Evolutionary conservation across 1,140 invertebrate genomes (phyloP), one percentile per base, ranked within the genome.

Genomic region (Macrobrachium rosenbergii): DNA sequence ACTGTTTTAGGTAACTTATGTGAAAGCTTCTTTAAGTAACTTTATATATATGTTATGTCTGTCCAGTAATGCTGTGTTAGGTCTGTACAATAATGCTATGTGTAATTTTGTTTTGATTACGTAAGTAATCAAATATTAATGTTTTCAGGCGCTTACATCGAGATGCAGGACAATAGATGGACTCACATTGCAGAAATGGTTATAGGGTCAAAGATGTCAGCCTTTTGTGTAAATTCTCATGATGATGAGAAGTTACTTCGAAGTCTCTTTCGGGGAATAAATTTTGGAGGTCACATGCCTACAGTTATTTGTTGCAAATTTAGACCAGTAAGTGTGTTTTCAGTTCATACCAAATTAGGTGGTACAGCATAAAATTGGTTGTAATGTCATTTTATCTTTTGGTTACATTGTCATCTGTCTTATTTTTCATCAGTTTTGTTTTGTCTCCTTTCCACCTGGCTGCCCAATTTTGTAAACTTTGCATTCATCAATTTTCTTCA

Each of bases 151-250:
- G 77, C 88, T 2, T 87, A 90, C 83, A 87, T 92, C 16, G 86
- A 90, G 72, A 60, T 92, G 37, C 76, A 60, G 63, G 90, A 92
- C 83, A 77, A 82, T 2, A 58, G 76, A 19, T 89, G 88, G 88
- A 83, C 60, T n/a, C 88, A 89, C 73, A 63, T 87, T 77, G 90
- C 76, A 73, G 89, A 89, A 72, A 62, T 45, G 17, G 83, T 83
- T 6, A 23, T 90, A 12, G 81, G 88, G 19, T 80, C 67, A 19
- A 77, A 63, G 21, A 87, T 88, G 63, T 67, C 28, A 21, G 28
- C 72, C 52, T 90, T 89, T 60, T 76, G 83, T 88, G 85, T 89
- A 16, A 78, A 90, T 37, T 83, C 80, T 85, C 79, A 60, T 37
- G 82, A 88, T 72, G 83, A 89, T 90, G 80, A 87, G 37, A 67